phyloP scores from a whole-genome alignment of 2,888 invertebrate species.

The Drosophila mayaguana region DNA sequence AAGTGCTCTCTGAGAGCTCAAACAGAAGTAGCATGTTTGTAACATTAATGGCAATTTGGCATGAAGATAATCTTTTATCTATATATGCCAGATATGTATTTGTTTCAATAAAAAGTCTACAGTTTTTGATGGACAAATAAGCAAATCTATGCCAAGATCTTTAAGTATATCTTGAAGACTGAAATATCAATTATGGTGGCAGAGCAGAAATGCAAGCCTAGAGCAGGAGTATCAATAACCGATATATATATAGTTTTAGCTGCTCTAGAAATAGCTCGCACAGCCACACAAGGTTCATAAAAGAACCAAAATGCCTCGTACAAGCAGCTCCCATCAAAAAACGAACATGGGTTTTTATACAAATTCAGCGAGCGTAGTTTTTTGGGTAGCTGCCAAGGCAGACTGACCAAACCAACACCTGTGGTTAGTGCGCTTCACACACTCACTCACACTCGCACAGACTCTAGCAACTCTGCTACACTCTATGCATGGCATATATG shows the following conservation, averaged over 20 bases:
- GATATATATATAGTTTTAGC: neutral
- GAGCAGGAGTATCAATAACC: no score
- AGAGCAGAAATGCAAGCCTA: no score
- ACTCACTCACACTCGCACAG: conserved; percentile 17
- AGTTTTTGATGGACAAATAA: no score
- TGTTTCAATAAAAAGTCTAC: no score
- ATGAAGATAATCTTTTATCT: no score
- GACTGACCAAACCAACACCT: conserved; percentile 67
- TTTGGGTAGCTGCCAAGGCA: conserved; percentile 39
- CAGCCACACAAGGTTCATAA: neutral
- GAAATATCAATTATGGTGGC: no score
- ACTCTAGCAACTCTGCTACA: conserved; percentile 12
- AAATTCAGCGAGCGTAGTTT: conserved; percentile 41
- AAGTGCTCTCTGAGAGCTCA: no score
- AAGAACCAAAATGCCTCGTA: neutral
- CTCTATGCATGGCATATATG: conserved; percentile 63
- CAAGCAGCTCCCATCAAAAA: neutral
- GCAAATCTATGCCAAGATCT: no score
- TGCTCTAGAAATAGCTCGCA: neutral
- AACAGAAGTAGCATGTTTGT: neutral
- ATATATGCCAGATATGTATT: no score
- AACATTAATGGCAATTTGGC: no score
- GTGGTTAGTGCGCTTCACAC: conserved; percentile 63
- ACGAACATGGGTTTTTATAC: conserved; percentile 30
- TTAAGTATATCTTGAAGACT: no score